Evolutionary conservation across 2,113 vertebrate genomes (phyloP).

Genomic region (Elachura formosa): DNA sequence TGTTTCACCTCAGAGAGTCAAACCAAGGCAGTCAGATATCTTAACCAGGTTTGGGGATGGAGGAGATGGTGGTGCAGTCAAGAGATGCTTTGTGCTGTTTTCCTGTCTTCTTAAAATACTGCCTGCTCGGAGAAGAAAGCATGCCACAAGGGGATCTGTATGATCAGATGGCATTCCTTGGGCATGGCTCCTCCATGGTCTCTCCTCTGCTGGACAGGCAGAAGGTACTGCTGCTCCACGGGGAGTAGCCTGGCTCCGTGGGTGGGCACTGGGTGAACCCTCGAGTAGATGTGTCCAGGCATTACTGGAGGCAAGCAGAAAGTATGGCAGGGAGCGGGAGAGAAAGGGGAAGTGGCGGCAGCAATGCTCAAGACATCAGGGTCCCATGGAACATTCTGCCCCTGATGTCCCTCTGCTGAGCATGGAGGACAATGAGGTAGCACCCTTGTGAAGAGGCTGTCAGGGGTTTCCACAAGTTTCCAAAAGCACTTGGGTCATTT

Average conservation of each 20-base stretch:
- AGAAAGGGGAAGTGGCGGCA: not conserved
- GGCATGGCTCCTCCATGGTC: not conserved
- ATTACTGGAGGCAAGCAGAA: not conserved
- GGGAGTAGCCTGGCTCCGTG: not conserved
- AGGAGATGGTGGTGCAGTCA: not conserved
- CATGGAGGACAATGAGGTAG: not conserved
- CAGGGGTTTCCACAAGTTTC: not conserved
- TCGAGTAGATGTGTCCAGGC: not conserved
- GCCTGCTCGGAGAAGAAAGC: not conserved
- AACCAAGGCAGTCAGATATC: not conserved
- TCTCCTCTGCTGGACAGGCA: not conserved
- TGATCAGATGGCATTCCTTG: rapidly evolving
- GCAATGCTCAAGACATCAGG: not conserved
- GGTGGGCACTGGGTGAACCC: not conserved
- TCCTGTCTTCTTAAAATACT: not conserved
- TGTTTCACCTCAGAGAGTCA: not conserved
- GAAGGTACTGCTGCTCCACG: not conserved
- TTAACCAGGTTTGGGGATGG: not conserved
- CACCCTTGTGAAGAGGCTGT: not conserved
- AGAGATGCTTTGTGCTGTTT: not conserved
- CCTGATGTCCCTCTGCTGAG: not conserved
- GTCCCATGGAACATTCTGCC: not conserved
- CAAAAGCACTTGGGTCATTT: not conserved
- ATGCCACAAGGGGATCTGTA: not conserved
- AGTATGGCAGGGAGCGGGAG: not conserved